Evolutionary conservation across 2,888 invertebrate species (phyloP).

Genomic region (Ophion costatus): DNA sequence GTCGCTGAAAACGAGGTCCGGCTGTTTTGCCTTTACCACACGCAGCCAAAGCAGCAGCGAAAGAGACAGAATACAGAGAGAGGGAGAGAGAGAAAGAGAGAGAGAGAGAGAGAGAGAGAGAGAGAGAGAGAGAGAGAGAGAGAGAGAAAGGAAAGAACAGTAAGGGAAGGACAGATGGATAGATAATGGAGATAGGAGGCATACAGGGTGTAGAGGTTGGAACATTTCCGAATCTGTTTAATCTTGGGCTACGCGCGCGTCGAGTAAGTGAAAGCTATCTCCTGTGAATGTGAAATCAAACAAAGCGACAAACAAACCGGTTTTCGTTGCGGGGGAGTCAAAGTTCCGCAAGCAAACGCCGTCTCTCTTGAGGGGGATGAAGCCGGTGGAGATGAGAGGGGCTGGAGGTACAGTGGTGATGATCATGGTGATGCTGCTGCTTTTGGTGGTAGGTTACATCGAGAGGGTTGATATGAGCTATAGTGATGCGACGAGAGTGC

Average conservation of each 20-base stretch:
- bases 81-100: slow-evolving; percentile 23
- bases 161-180: slow-evolving; percentile 53
- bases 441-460: slow-evolving; percentile 16
- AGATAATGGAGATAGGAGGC: slow-evolving; percentile 64
- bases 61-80: background rate
- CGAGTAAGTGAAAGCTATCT: slow-evolving; percentile 83
- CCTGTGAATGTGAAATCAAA: slow-evolving; percentile 82
- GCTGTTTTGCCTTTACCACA: slow-evolving; percentile 40
- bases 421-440: slow-evolving; percentile 10
- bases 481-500: slow-evolving; percentile 43
- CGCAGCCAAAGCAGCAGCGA: no score
- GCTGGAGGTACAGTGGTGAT: background rate
- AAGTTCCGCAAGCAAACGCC: slow-evolving; percentile 72
- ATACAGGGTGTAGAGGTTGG: slow-evolving; percentile 67
- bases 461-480: slow-evolving; percentile 43
- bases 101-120: background rate
- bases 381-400: background rate
- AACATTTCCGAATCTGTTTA: slow-evolving; percentile 83
- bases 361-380: slow-evolving; percentile 8
- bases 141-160: slow-evolving; percentile 11
- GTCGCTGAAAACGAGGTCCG: slow-evolving; percentile 27
- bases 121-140: slow-evolving; percentile 38
- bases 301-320: slow-evolving; percentile 82
- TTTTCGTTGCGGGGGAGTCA: slow-evolving; percentile 71
- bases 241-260: slow-evolving; percentile 78